These are phyloP conservation scores for Heliconius sara DNA, from an alignment of 2,888 invertebrate species.

Conservation along the genomic window DNA sequence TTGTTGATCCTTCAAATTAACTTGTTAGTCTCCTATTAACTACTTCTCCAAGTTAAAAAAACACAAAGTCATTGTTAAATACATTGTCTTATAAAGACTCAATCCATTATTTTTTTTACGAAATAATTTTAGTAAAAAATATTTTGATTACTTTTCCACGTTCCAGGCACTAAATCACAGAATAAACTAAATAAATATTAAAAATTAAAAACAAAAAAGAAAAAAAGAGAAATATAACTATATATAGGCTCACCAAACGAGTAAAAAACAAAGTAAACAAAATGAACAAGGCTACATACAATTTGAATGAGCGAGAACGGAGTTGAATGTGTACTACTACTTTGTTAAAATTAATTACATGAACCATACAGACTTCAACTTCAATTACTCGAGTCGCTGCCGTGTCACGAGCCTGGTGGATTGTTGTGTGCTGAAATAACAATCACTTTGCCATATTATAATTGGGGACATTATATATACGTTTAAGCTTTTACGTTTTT, in stretches of 20 bases:
- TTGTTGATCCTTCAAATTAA: no score
- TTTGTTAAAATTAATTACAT: conserved; percentile 33
- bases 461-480: background rate
- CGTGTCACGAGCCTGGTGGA: conserved; percentile 24
- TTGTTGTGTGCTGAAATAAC: conserved; percentile 5
- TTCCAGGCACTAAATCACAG: background rate
- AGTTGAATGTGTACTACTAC: conserved; percentile 6
- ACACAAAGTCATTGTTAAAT: no score
- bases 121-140: no score
- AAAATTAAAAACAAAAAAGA: background rate
- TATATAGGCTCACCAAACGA: background rate
- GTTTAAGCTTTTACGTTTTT: background rate
- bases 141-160: no score
- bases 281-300: conserved; percentile 16
- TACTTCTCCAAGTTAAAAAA: no score
- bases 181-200: background rate
- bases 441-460: background rate
- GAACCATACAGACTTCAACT: conserved; percentile 10
- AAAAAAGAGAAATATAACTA: background rate
- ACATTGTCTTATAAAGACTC: no score
- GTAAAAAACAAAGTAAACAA: conserved; percentile 14
- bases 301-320: conserved; percentile 28
- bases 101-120: no score
- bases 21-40: no score
- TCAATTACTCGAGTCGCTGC: conserved; percentile 21